phyloP scores from a whole-genome alignment of 2,113 vertebrate genomes.

The Archocentrus centrarchus region DNA sequence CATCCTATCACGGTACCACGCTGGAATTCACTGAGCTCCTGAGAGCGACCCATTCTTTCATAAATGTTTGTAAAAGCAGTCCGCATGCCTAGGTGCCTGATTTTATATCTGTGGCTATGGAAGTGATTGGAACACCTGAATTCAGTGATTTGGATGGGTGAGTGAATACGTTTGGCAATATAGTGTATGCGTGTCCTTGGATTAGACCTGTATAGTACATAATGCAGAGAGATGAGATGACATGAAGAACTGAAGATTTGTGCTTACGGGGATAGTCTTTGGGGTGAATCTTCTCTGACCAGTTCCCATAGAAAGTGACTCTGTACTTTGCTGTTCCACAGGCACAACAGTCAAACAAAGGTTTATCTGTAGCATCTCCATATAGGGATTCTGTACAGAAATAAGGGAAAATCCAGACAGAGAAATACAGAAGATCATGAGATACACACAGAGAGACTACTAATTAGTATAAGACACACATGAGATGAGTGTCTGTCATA shows the following conservation, averaged over 20 bases:
- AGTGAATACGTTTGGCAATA: too few relatives aligned
- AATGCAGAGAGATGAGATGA: neutral
- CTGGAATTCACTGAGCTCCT: too few relatives aligned
- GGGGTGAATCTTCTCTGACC: constrained; percentile 96
- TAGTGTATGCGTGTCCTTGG: too few relatives aligned
- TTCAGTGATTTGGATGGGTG: too few relatives aligned
- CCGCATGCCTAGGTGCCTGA: too few relatives aligned
- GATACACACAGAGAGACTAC: constrained; percentile 14
- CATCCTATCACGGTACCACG: too few relatives aligned
- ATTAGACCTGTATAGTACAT: too few relatives aligned
- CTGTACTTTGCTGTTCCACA: constrained; percentile 98
- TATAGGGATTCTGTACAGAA: constrained; percentile 81
- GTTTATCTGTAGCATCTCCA: constrained; percentile 87
- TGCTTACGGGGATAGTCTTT: constrained; percentile 97
- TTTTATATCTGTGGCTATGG: too few relatives aligned
- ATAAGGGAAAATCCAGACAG: constrained; percentile 7
- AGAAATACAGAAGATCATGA: constrained; percentile 16
- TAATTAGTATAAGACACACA: constrained; percentile 31
- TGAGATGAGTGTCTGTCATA: constrained; percentile 21
- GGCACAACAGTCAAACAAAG: constrained; percentile 91
- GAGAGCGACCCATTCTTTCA: too few relatives aligned
- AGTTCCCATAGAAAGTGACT: constrained; percentile 96
- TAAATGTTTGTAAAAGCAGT: too few relatives aligned
- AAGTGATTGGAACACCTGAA: too few relatives aligned
- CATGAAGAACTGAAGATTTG: neutral